Evolutionary conservation across 1,140 invertebrate species (phyloP), one percentile per base, ranked within the genome.

Genomic region (Macrotrachela quadricornifera): DNA sequence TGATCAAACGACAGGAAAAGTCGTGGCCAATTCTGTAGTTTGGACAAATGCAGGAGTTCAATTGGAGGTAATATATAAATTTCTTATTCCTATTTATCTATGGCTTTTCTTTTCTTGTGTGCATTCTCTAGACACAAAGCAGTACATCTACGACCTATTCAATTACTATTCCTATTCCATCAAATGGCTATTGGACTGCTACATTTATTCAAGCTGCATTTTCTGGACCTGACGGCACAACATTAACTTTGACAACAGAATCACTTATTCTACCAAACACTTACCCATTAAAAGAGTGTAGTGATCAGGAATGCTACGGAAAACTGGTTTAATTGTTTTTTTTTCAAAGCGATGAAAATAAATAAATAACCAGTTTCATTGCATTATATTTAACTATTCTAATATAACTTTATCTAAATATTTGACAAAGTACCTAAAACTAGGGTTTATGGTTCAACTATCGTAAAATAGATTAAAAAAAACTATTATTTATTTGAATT

Each of bases 121-220:
- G 21, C 21, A 30, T 30, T 30, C 8, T 30, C 21, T 30, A 30
- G 21, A 8, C 3, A 30, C 21, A 30, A 30, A 30, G 21, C 8
- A 8, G 21, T 30, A 30, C 21, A 30, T 4, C 21, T 30, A 8
- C 8, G 2, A 4, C 21, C 8, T 30, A 55, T 43, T 39, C 49
- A 13, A 59, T 50, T 9, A 50, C 59, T 46, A 59, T 59, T 45
- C 47, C 57, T 10, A 62, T 60, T 53, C 62, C 63, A 17, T 18
- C 16, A 3, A 46, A 53, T 12, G 62, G 61, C 41, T 30, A 30
- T 30, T 64, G 62, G 63, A 49, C 56, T 14, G 59, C 57, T 0
- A 62, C 61, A 51, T 63, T 63, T 43, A 61, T 63, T 38, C 59
- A 63, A 56, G 50, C 60, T 44, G 59, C 57, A n/a, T 65, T 62